These are phyloP conservation scores for Lasaia peninsularis DNA, from an alignment of 1,140 invertebrate species.

Conservation along the genomic window DNA sequence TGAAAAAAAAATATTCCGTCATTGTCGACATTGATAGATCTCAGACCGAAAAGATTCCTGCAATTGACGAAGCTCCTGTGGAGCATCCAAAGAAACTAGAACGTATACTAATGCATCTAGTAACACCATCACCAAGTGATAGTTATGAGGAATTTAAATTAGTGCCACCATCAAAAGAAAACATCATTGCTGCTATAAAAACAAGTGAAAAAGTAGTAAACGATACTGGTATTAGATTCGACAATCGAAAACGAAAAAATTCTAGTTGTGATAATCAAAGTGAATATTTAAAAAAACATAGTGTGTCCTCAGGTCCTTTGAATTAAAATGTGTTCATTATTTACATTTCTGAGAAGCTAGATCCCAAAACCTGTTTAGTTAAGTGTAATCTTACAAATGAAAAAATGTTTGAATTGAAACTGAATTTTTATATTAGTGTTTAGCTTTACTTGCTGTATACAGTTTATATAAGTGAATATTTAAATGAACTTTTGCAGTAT, in stretches of 20 bases:
- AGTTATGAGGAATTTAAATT: slow-evolving; percentile 47
- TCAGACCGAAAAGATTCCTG: slow-evolving; percentile 36
- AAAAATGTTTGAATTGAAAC: background rate
- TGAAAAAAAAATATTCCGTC: slow-evolving; percentile 86
- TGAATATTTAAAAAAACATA: slow-evolving; percentile 59
- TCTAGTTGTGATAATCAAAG: slow-evolving; percentile 38
- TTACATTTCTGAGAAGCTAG: slow-evolving; percentile 16
- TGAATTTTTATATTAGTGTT: slow-evolving; percentile 2
- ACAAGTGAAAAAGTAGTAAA: slow-evolving; percentile 66
- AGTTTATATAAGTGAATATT: slow-evolving; percentile 7
- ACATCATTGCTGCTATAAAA: slow-evolving; percentile 66
- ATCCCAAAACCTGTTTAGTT: slow-evolving; percentile 2
- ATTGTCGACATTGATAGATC: slow-evolving; percentile 77
- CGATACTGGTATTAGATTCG: slow-evolving; percentile 61
- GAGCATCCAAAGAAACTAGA: slow-evolving; percentile 84
- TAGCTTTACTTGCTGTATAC: slow-evolving; percentile 6
- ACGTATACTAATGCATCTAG: slow-evolving; percentile 82
- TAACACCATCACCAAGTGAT: slow-evolving; percentile 78
- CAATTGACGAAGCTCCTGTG: slow-evolving; percentile 73
- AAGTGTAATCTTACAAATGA: background rate
- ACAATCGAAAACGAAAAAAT: slow-evolving; percentile 63
- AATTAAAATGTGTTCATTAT: slow-evolving; percentile 21
- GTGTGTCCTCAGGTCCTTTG: slow-evolving; percentile 31
- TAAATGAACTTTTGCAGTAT: slow-evolving; percentile 5
- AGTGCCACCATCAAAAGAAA: slow-evolving; percentile 65